These are phyloP conservation scores for Nomada hirtipes DNA, from an alignment of 2,888 invertebrate species.

Conservation along the genomic window DNA sequence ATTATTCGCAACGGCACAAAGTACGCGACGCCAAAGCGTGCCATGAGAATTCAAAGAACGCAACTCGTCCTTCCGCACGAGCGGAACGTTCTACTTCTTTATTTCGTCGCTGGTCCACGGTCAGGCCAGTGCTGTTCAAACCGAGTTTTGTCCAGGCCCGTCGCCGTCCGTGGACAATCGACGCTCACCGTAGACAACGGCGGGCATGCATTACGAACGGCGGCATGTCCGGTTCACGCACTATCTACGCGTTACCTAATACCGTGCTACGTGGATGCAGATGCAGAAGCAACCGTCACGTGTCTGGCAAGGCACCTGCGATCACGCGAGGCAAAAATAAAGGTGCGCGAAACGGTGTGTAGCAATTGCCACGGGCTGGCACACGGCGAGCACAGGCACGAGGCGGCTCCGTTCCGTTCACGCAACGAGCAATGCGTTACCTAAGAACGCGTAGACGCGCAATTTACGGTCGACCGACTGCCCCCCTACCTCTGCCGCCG, in stretches of 20 bases:
- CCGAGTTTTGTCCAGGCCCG: constrained; percentile 22
- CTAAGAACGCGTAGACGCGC: constrained; percentile 71
- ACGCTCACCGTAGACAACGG: constrained; percentile 29
- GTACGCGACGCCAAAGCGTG: background rate
- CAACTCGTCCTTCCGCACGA: constrained; percentile 16
- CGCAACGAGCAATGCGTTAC: constrained; percentile 74
- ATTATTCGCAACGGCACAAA: background rate
- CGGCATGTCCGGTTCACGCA: constrained; percentile 68
- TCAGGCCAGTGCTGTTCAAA: background rate
- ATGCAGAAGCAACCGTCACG: constrained; percentile 74
- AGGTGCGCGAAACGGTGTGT: constrained; percentile 66
- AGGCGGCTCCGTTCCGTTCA: constrained; percentile 55
- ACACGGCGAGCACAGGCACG: background rate
- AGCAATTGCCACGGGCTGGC: constrained; percentile 51
- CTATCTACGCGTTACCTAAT: constrained; percentile 76
- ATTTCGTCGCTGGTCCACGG: background rate
- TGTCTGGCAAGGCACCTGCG: constrained; percentile 67
- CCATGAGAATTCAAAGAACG: constrained; percentile 18
- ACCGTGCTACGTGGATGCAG: constrained; percentile 77
- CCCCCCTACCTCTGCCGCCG: constrained; percentile 2
- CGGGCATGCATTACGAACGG: constrained; percentile 30
- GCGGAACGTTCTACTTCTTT: constrained; percentile 7
- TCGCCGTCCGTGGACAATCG: constrained; percentile 33
- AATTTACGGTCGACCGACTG: constrained; percentile 54
- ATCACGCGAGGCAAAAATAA: constrained; percentile 69